Base-by-base conservation (phyloP, 2,888 invertebrate genomes). In the Adela reaumurella region DNA sequence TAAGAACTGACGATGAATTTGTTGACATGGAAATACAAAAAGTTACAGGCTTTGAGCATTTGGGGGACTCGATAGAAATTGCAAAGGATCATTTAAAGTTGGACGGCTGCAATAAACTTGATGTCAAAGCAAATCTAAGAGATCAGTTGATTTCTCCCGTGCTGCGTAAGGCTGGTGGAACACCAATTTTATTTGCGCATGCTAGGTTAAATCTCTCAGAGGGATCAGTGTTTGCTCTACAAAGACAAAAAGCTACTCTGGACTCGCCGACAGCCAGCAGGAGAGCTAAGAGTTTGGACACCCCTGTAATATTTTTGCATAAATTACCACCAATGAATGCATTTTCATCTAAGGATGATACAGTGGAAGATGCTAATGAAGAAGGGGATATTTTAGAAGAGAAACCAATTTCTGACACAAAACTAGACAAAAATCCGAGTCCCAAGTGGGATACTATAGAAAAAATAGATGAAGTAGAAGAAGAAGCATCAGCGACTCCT, bases 331-430 rank as follows among this genome's bases (percentile, higher is more conserved):
- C 91, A 6, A 86, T 90, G 67, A 90, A 92, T 67, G 90, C 92
- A 0, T 92, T 92, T 64, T 93, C 92, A 2, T 91, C 92, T 19
- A 92, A 92, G 70, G 93, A 93, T 63, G 93, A 93, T 62, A 93
- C 93, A 0, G 87, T 93, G 1, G 92, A 88, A 56, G 85, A 86
- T 57, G 83, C 84, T 51, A 89, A 90, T 55, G 87, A 87, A 62
- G 84, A 84, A 64, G 82, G 81, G 0, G 83, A 81, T 58, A 76
- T 84, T 53, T 66, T 84, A 2, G 84, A 84, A 63, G 84, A 83
- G 52, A 85, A 85, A 59, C 67, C 81, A 1, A 61, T 84, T n/a
- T 60, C 74, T 17, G 74, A 77, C 6, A 73, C 73, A 17, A 77
- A 71, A 58, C 46, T 50, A 14, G 49, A 53, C 4, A 70, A 68